Base-by-base conservation (phyloP, 2,113 vertebrate genomes). In the Amblyopsis rosae region DNA sequence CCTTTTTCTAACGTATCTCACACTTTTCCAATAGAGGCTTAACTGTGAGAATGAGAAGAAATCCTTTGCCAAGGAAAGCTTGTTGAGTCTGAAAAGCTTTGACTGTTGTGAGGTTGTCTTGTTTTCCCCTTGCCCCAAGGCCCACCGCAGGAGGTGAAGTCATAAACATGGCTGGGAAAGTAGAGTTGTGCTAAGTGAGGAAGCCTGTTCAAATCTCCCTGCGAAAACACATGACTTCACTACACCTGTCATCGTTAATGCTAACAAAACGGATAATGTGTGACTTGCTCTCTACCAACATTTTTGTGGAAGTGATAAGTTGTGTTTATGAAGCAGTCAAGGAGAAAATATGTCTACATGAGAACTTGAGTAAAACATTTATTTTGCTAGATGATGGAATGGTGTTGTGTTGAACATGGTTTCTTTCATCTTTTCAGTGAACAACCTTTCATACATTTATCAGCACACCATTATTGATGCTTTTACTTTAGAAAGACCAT, bases 81-180 rank as follows among this genome's bases (percentile, higher is more conserved):
- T 77, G 78, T 82, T 79, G 79, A 87, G 82, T 87, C 65, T 84
- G 70, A 82, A 76, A 76, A 49, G 67, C 79, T 80, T 54, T 71
- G 79, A 79, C 56, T 77, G 76, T 81, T 90, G 79, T 83, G 82
- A 86, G 75, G 76, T 82, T 32, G 77, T 62, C 85, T 85, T 90
- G 88, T 92, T 90, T 91, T 84, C 81, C 63, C 67, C 47, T 81
- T 72, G 80, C 82, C 85, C 54, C 15, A 66, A 87, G 80, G 88
- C 83, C 73, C 86, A 78, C 87, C 60, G 62, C 81, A 80, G 87
- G 87, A 89, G 88, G 84, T 92, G 91, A 92, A 86, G 86, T 93
- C 91, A 93, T 91, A 86, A 85, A 83, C 79, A 80, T 80, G 86
- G 83, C 82, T 88, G 84, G 78, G 79, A 90, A 84, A 77, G 72